These are phyloP conservation scores for Gasterosteus aculeatus DNA, from an alignment of 2,113 vertebrate species.

Conservation along the genomic window DNA sequence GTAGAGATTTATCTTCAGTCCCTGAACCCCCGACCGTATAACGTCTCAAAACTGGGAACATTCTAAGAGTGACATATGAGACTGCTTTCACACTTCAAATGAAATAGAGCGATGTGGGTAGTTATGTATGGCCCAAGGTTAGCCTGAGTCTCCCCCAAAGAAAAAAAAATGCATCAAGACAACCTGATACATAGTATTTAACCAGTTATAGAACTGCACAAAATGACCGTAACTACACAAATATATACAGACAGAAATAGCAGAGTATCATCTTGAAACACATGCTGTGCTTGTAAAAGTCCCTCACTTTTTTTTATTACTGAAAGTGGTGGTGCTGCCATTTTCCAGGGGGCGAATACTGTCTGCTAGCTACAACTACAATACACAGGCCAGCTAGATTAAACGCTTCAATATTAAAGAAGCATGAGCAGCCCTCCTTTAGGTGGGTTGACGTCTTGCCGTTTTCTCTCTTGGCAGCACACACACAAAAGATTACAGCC, in stretches of 20 bases:
- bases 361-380: background rate
- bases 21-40: background rate
- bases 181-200: background rate
- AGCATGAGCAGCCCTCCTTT: background rate
- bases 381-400: background rate
- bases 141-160: no score
- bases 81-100: background rate
- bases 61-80: background rate
- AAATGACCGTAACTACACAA: background rate
- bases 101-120: background rate
- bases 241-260: background rate
- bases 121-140: no score
- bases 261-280: background rate
- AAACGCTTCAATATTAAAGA: background rate
- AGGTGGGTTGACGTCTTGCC: background rate
- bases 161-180: no score
- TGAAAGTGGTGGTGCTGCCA: no score
- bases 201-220: background rate
- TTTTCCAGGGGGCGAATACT: background rate
- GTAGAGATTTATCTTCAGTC: background rate
- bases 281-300: background rate
- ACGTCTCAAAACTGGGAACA: background rate
- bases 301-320: no score
- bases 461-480: no score
- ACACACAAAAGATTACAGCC: no score